Evolutionary conservation across 2,113 vertebrate species (phyloP).

Genomic region (Hyperopisus bebe): DNA sequence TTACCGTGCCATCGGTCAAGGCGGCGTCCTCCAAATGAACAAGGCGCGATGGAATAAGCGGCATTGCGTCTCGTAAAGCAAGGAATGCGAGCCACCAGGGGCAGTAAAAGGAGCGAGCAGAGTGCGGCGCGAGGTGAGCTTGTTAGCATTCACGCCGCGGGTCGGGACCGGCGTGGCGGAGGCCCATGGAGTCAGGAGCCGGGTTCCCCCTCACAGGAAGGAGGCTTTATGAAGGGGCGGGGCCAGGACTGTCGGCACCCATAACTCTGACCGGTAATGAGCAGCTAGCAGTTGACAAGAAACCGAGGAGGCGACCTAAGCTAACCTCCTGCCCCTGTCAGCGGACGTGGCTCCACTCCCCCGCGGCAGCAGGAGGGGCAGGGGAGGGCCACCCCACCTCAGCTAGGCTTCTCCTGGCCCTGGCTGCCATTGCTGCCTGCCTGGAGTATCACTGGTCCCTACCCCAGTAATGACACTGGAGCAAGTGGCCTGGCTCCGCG

Average conservation of each 20-base stretch:
- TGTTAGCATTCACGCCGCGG: conserved; percentile 48
- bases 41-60: conserved; percentile 46
- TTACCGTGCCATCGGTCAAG: conserved; percentile 40
- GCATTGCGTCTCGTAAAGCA: conserved; percentile 52
- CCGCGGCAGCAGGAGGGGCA: conserved; percentile 2
- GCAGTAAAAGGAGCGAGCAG: conserved; percentile 53
- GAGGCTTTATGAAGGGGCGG: conserved; percentile 41
- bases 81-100: conserved; percentile 54
- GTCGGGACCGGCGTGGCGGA: conserved; percentile 28
- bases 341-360: conserved; percentile 19
- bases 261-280: conserved; percentile 50
- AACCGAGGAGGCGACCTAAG: conserved; percentile 42
- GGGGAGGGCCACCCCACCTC: neutral
- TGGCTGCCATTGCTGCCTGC: conserved; percentile 7
- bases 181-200: neutral
- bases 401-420: neutral
- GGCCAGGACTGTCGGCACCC: conserved; percentile 33
- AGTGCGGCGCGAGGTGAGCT: conserved; percentile 49
- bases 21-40: conserved; percentile 44
- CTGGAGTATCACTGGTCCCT: conserved; percentile 5
- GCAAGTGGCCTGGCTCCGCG: conserved; percentile 7
- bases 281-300: conserved; percentile 40
- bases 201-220: conserved; percentile 32
- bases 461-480: conserved; percentile 23
- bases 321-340: conserved; percentile 21